A percentile compares a stretch with the other conserved stretches of the same genome.
These are phyloP conservation scores for Aphaenogaster ashmeadi DNA, from an alignment of 1,140 invertebrate species.

Conservation along the genomic window DNA sequence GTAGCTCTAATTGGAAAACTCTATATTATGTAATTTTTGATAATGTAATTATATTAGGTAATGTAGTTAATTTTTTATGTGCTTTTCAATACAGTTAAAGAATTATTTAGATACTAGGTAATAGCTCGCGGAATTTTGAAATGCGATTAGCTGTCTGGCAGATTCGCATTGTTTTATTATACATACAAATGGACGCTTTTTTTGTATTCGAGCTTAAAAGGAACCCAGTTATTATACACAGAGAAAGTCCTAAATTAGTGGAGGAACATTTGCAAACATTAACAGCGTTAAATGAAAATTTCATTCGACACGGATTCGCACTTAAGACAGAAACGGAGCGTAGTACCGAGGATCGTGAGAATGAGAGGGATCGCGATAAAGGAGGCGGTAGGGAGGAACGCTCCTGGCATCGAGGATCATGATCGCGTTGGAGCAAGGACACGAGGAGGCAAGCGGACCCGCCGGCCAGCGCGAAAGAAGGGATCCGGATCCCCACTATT, in stretches of 20 bases:
- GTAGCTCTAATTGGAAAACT: too few relatives aligned
- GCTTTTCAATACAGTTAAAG: neutral
- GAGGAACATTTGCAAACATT: neutral
- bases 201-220: neutral
- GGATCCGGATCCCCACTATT: conserved; percentile 85
- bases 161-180: neutral
- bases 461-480: conserved; percentile 82
- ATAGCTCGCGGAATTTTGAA: neutral
- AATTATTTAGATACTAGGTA: neutral
- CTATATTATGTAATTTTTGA: neutral
- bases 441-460: conserved; percentile 50
- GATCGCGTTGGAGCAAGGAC: conserved; percentile 75
- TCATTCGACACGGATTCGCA: conserved; percentile 69
- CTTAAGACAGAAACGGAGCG: conserved; percentile 56
- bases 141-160: neutral
- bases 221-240: neutral
- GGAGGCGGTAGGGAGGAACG: conserved; percentile 44
- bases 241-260: neutral
- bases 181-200: neutral
- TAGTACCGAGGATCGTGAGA: conserved; percentile 66
- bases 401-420: conserved; percentile 50
- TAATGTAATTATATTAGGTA: neutral
- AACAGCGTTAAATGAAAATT: conserved; percentile 27
- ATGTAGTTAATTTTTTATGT: neutral
- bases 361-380: conserved; percentile 38